Evolutionary conservation across 2,797 vertebrate species (phyloP).

Genomic region (Poeciliopsis turneri): DNA sequence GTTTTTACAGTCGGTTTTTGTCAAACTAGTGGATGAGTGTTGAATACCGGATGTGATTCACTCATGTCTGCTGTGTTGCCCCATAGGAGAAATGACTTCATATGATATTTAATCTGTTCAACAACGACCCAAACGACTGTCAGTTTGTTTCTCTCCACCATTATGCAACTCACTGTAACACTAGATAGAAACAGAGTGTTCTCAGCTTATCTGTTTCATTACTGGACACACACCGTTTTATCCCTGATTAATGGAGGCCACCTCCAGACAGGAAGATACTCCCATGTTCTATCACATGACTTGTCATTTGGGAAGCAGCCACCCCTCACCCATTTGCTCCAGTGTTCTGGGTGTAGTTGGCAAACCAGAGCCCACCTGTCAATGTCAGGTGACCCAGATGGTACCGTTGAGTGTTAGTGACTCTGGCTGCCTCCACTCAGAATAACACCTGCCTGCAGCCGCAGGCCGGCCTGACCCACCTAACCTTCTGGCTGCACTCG

Average conservation of each 20-base stretch:
- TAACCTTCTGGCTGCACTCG: neutral
- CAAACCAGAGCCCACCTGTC: constrained; percentile 67
- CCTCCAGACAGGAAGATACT: neutral
- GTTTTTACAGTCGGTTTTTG: constrained; percentile 26
- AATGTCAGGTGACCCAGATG: constrained; percentile 63
- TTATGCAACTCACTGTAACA: neutral
- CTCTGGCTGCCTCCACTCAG: constrained; percentile 3
- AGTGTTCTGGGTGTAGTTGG: constrained; percentile 23
- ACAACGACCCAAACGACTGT: neutral
- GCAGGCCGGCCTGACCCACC: constrained; percentile 15
- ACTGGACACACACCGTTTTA: neutral
- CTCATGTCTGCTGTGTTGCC: constrained; percentile 27
- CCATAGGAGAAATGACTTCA: constrained; percentile 22
- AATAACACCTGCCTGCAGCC: constrained; percentile 9
- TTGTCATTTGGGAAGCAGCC: constrained; percentile 19
- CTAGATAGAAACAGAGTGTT: neutral
- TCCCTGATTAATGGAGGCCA: neutral
- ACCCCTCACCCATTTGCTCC: constrained; percentile 12
- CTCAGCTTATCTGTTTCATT: constrained; percentile 4
- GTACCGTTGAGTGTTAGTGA: constrained; percentile 27
- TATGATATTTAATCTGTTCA: neutral
- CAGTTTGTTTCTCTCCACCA: neutral
- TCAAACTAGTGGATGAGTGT: constrained; percentile 58
- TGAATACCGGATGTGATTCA: constrained; percentile 77
- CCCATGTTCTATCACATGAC: constrained; percentile 27